These are phyloP conservation scores for Catharus bicknelli DNA, from an alignment of 2,113 vertebrate species.

Conservation along the genomic window DNA sequence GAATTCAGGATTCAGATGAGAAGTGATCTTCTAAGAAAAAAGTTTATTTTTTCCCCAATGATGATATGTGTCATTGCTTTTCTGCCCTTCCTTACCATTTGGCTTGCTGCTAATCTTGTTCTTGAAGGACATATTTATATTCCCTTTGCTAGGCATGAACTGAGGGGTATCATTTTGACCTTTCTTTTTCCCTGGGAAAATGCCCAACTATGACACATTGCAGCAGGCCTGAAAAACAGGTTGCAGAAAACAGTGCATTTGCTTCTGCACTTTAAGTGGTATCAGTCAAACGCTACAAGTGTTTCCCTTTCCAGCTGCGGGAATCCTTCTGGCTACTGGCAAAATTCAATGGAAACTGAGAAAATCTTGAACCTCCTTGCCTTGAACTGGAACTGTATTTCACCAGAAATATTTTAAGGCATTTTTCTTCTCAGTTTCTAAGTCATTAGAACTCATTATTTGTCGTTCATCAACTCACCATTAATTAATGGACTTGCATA, in stretches of 20 bases:
- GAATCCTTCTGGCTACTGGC: not conserved
- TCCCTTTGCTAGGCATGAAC: not conserved
- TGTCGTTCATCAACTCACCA: not conserved
- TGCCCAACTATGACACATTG: not conserved
- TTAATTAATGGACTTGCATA: not conserved
- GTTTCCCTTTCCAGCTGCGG: not conserved
- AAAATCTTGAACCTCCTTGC: not conserved
- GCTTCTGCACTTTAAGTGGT: not conserved
- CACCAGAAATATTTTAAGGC: not conserved
- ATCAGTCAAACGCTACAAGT: not conserved
- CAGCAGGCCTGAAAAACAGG: not conserved
- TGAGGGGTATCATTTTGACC: not conserved
- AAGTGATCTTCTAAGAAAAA: not conserved
- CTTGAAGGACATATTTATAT: not conserved
- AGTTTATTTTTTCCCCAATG: not conserved
- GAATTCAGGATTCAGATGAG: not conserved
- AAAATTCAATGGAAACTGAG: not conserved
- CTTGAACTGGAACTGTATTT: not conserved
- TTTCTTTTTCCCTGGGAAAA: not conserved
- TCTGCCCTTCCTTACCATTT: not conserved
- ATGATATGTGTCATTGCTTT: not conserved
- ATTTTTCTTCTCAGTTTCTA: not conserved
- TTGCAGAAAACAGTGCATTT: not conserved
- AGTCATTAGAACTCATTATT: not conserved
- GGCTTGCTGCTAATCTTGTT: not conserved